Base-by-base conservation (phyloP, 2,888 invertebrate genomes). In the Drosophila borborema region DNA sequence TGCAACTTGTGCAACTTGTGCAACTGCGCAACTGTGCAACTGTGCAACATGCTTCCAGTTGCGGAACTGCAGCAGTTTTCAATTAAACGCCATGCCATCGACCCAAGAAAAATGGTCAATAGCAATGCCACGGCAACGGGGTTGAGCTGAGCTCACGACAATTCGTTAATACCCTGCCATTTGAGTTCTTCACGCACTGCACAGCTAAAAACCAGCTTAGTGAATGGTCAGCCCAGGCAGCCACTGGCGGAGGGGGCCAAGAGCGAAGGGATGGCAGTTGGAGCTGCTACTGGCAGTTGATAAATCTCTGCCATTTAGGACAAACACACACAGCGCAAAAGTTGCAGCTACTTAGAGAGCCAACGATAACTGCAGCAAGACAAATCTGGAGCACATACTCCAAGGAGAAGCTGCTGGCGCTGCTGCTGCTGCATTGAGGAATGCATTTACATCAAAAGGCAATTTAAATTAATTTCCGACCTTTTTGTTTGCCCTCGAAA, bases 371-470 rank as follows among this genome's bases (percentile, higher is more conserved):
- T 64, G 68, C 55, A 69, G 45, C 62, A 65, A 82, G 83, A 82
- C 68, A 75, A 83, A 85, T 89, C 63, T 87, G 88, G 88, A 87
- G 80, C 86, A 87, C 79, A 72, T 49, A 76, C 64, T 70, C 63
- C n/a, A 40, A 67, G 41, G 34, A 68, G 69, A 40, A 49, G 71
- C 38, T 43, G 62, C 49, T 55, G 60, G 36, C 41, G 61, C 31
- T 61, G 58, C 70, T 73, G 60, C 41, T 34, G 74, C 65, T 80
- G 82, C 80, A 85, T 90, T 92, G 92, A 92, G 91, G 91, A 89
- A 92, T 92, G 91, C 86, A 92, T 91, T 91, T 91, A 91, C 91
- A 92, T 92, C 92, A 92, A 92, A 92, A 91, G 88, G 83, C 91
- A 91, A 93, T 92, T 92, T 93, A 91, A 92, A 92, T 91, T 91